A percentile compares a stretch with the other conserved stretches of the same genome.
phyloP scores from a whole-genome alignment of 2,888 invertebrate genomes.

The Sycophila texana region DNA sequence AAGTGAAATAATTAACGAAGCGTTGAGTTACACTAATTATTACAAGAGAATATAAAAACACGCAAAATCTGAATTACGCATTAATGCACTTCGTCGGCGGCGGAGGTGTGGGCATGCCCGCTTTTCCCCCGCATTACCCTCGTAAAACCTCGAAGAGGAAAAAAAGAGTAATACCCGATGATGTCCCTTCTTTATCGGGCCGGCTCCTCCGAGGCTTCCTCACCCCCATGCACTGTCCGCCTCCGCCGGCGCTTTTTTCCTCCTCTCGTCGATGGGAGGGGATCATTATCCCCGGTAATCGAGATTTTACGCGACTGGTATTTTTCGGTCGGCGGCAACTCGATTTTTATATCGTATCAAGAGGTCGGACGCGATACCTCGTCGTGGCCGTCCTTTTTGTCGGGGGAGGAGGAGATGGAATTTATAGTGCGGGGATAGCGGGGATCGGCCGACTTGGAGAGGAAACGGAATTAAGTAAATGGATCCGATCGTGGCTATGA shows the following conservation, averaged over 20 bases:
- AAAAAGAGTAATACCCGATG: background rate
- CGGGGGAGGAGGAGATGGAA: conserved; percentile 19
- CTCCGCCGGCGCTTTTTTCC: background rate
- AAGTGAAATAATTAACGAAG: too few relatives aligned
- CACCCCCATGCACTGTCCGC: conserved; percentile 13
- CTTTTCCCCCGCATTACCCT: conserved; percentile 32
- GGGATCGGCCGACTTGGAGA: background rate
- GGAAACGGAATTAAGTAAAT: conserved; percentile 44
- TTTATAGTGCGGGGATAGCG: conserved; percentile 12
- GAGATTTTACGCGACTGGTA: conserved; percentile 23
- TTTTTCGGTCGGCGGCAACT: conserved; percentile 8
- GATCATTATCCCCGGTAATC: conserved; percentile 12
- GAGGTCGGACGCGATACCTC: conserved; percentile 3
- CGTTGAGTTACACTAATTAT: too few relatives aligned
- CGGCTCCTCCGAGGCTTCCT: conserved; percentile 14
- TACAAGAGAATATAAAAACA: too few relatives aligned
- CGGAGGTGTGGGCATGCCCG: conserved; percentile 1
- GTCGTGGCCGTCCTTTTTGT: conserved; percentile 6
- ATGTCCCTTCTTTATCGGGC: conserved; percentile 17
- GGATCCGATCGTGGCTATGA: conserved; percentile 39
- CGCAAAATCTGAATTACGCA: background rate
- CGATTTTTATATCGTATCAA: conserved; percentile 41
- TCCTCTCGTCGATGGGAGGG: background rate
- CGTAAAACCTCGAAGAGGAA: conserved; percentile 28
- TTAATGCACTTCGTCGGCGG: background rate